phyloP scores from a whole-genome alignment of 2,113 vertebrate species.

The Reinhardtius hippoglossoides region DNA sequence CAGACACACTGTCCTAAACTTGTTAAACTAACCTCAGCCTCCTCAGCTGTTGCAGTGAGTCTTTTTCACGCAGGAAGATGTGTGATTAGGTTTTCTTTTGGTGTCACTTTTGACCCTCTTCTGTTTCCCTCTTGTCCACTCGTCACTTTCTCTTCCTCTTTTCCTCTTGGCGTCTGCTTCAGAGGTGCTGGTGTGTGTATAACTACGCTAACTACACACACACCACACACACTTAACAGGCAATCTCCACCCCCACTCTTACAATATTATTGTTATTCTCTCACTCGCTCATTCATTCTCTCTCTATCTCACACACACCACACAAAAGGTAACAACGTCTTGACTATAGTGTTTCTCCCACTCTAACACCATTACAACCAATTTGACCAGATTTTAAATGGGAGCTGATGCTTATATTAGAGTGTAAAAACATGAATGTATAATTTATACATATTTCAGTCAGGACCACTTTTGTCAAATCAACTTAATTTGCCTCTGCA shows the following conservation, averaged over 20 bases:
- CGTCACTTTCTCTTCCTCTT: slow-evolving; percentile 32
- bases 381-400: too few relatives aligned
- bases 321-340: too few relatives aligned
- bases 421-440: too few relatives aligned
- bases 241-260: too few relatives aligned
- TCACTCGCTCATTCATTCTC: too few relatives aligned
- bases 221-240: neutral
- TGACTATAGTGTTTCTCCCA: too few relatives aligned
- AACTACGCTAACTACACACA: neutral
- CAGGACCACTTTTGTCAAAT: too few relatives aligned
- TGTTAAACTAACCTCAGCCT: slow-evolving; percentile 34
- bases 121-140: slow-evolving; percentile 1
- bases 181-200: slow-evolving; percentile 8
- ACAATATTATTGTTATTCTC: too few relatives aligned
- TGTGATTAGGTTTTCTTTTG: slow-evolving; percentile 8
- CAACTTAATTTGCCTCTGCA: too few relatives aligned
- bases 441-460: too few relatives aligned
- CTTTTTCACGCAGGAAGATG: slow-evolving; percentile 18
- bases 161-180: neutral
- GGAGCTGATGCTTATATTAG: too few relatives aligned
- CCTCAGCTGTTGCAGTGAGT: slow-evolving; percentile 11
- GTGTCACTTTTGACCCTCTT: slow-evolving; percentile 10
- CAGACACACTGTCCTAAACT: slow-evolving; percentile 9
- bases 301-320: too few relatives aligned
- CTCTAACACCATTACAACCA: neutral